A percentile compares a stretch with the other conserved stretches of the same genome.
phyloP scores from a whole-genome alignment of 2,113 vertebrate species.

The Mola mola region DNA sequence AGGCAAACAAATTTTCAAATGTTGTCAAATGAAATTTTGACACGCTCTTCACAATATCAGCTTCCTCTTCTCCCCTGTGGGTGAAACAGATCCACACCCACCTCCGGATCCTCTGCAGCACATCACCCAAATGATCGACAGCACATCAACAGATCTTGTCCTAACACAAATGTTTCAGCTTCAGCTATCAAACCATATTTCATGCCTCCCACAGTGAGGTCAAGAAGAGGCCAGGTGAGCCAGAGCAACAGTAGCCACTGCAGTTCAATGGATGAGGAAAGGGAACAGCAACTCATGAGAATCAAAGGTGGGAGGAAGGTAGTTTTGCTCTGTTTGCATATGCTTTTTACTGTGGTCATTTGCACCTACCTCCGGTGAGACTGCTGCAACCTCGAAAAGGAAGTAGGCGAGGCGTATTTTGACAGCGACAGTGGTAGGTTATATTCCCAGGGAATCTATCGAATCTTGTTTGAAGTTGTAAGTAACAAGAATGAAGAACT shows the following conservation, averaged over 20 bases:
- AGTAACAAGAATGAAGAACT: background rate
- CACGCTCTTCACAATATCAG: slow-evolving; percentile 4
- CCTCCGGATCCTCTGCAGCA: slow-evolving; percentile 2
- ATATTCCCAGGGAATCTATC: slow-evolving; percentile 15
- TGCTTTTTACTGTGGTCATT: slow-evolving; percentile 72
- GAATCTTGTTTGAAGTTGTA: background rate
- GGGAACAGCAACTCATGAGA: slow-evolving; percentile 57
- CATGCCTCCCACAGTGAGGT: slow-evolving; percentile 1
- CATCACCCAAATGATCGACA: slow-evolving; percentile 2
- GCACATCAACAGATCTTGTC: background rate
- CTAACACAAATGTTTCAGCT: no score
- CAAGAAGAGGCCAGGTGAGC: background rate
- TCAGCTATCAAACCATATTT: no score
- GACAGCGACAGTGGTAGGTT: slow-evolving; percentile 6
- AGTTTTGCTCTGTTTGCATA: background rate
- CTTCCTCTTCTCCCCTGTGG: slow-evolving; percentile 17
- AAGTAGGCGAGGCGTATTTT: slow-evolving; percentile 65
- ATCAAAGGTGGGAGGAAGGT: slow-evolving; percentile 27
- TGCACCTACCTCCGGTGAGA: slow-evolving; percentile 57
- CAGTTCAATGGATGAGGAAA: slow-evolving; percentile 30
- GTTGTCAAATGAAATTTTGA: slow-evolving; percentile 19
- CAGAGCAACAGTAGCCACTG: background rate
- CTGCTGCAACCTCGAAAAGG: slow-evolving; percentile 54
- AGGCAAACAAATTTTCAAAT: background rate
- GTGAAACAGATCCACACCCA: background rate